A percentile compares a stretch with the other conserved stretches of the same genome.
Conservation (phyloP, 2,888 invertebrate genomes). For the Neelides folsomi region DNA sequence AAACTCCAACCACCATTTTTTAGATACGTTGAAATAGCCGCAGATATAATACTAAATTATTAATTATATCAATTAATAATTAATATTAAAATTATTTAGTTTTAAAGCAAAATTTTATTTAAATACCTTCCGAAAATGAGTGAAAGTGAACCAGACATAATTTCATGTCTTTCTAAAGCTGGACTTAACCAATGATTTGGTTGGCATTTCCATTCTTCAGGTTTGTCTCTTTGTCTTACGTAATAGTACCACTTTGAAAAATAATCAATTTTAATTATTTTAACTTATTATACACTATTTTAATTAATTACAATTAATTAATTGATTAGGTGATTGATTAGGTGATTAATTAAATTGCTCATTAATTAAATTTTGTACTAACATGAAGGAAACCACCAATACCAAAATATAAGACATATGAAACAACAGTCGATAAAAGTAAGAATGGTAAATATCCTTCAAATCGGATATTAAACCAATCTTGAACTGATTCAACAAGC, state of each 20-base stretch:
- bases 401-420: constrained; percentile 48
- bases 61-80: background rate
- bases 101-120: background rate
- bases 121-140: constrained; percentile 37
- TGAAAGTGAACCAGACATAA: constrained; percentile 49
- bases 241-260: constrained; percentile 56
- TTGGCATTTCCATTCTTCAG: constrained; percentile 61
- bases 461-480: constrained; percentile 24
- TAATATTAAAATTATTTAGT: background rate
- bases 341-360: background rate
- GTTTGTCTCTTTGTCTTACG: constrained; percentile 46
- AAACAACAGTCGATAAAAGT: constrained; percentile 43
- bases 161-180: constrained; percentile 55
- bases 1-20: constrained; percentile 52
- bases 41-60: constrained; percentile 43
- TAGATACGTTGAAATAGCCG: constrained; percentile 52
- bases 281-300: constrained; percentile 1
- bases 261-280: background rate
- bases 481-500: constrained; percentile 19
- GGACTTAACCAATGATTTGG: constrained; percentile 54
- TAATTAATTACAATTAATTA: background rate
- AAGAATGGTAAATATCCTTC: constrained; percentile 34
- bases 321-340: background rate
- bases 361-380: constrained; percentile 36
- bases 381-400: constrained; percentile 57